Evolutionary conservation across 2,888 invertebrate species (phyloP), one percentile per base, ranked within the genome.

Genomic region (Andrena haemorrhoa): DNA sequence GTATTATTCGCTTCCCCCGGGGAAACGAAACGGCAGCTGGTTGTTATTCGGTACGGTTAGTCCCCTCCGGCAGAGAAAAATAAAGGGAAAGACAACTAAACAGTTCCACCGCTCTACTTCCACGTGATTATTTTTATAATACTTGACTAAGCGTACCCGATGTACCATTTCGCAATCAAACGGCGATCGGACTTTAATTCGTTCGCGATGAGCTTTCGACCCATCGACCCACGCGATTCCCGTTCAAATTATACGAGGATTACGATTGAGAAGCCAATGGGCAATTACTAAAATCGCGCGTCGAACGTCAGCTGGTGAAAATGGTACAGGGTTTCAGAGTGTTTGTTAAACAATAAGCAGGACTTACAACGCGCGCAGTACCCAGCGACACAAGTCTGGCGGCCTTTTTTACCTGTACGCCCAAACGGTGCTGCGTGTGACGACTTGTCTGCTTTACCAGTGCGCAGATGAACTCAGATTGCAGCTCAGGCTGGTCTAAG

Each of bases 371-470:
- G 93, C 94, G 94, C 93, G 93, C 93, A 93, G 93, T 93, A 93
- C 94, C 92, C 94, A 94, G 93, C 91, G 93, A 94, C 92, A 93
- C 93, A 92, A 93, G 92, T 93, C 91, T 95, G 93, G 92, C 94
- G 91, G 93, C 94, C 95, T 95, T 95, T 95, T 95, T 95, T 96
- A 97, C 98, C 97, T 98, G 98, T 95, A 98, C 97, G 95, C 96
- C 94, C 92, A 94, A 92, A 89, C 95, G 97, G 93, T 97, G 96
- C 93, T 96, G 97, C 89, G 97, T 96, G 95, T 97, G 98, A 94
- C 98, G 96, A 91, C 98, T 97, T 71, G 98, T 98, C 95, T 99
- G 98, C 92, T 98, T 97, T 88, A 98, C 97, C 89, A 99, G 95
- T 88, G 97, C 97, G 91, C 98, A 97, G 91, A 97, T 97, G 92